These are phyloP conservation scores for Pachydiplax longipennis DNA, from an alignment of 2,888 invertebrate genomes.

Conservation along the genomic window DNA sequence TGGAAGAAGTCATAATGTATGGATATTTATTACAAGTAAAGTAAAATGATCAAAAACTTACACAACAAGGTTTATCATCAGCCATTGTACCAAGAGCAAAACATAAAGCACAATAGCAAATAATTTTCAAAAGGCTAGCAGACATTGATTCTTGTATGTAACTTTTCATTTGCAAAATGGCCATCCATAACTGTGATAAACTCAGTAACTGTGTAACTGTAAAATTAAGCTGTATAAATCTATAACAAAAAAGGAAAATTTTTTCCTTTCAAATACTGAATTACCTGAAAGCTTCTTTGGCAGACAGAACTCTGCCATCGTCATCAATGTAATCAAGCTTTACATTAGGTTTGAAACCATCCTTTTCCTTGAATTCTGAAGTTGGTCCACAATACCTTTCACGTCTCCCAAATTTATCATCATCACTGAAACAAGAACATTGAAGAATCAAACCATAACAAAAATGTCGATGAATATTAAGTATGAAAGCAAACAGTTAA, in stretches of 20 bases:
- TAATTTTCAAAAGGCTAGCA: no score
- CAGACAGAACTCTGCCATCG: conserved; percentile 87
- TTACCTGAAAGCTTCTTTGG: conserved; percentile 90
- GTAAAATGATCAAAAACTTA: no score
- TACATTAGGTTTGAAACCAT: conserved; percentile 88
- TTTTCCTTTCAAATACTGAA: neutral
- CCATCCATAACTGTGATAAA: neutral
- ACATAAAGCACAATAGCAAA: no score
- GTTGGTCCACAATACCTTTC: conserved; percentile 82
- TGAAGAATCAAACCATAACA: neutral
- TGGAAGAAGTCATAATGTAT: no score
- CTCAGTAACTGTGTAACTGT: no score
- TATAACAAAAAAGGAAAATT: neutral
- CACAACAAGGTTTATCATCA: no score
- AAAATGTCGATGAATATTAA: neutral
- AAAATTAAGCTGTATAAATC: no score
- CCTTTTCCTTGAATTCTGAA: conserved; percentile 91
- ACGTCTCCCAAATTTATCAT: conserved; percentile 78
- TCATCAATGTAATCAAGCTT: conserved; percentile 98
- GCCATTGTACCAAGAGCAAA: no score
- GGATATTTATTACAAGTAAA: no score
- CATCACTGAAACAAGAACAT: conserved; percentile 67
- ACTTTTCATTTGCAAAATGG: no score
- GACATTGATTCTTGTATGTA: no score
- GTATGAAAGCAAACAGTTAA: no score